phyloP scores from a whole-genome alignment of 2,113 vertebrate genomes.

The Cichladusa arquata region DNA sequence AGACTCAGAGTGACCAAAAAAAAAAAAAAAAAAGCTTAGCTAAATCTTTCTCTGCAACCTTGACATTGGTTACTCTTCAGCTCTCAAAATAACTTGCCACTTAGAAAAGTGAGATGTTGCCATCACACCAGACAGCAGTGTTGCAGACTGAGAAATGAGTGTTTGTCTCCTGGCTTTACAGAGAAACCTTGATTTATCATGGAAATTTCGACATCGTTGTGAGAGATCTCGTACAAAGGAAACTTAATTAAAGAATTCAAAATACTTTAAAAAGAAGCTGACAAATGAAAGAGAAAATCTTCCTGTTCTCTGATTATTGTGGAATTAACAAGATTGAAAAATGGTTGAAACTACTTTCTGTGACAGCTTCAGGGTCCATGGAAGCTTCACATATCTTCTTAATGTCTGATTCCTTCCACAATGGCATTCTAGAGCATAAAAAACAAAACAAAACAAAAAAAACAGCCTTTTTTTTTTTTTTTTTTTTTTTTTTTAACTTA shows the following conservation, averaged over 20 bases:
- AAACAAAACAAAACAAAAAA: not conserved
- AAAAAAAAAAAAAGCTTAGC: not conserved
- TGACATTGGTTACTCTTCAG: not conserved
- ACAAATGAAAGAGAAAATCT: not conserved
- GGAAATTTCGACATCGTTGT: not conserved
- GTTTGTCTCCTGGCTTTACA: not conserved
- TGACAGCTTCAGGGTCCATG: not conserved
- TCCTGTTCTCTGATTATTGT: not conserved
- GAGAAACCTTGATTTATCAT: not conserved
- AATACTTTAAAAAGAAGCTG: not conserved
- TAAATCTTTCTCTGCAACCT: not conserved
- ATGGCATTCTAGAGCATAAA: not conserved
- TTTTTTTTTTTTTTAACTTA: not conserved
- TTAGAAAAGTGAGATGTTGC: not conserved
- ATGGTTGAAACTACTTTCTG: not conserved
- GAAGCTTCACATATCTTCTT: not conserved
- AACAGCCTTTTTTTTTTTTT: not conserved
- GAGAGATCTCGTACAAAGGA: not conserved
- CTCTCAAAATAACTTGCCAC: not conserved
- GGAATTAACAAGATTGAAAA: not conserved
- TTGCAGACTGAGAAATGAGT: not conserved
- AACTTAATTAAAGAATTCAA: not conserved
- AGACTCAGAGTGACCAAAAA: not conserved
- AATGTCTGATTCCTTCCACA: not conserved
- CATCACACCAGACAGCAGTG: not conserved